Base-by-base conservation (phyloP, 2,113 vertebrate species). In the Hemiscyllium ocellatum region DNA sequence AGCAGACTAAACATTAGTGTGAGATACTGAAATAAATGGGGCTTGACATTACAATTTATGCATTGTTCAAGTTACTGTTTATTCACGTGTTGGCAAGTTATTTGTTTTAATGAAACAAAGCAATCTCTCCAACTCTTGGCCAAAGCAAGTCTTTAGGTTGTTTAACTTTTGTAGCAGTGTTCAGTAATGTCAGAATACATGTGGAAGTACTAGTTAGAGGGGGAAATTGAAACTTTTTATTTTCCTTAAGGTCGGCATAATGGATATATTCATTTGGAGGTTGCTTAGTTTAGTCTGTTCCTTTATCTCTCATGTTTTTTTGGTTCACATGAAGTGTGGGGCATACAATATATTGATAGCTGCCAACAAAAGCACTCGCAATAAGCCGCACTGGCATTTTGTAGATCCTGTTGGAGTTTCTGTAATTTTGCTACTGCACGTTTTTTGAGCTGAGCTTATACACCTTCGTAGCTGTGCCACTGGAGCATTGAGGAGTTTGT, bases 51-150 rank as follows among this genome's bases (percentile, higher is more conserved):
- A 61, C 86, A 89, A 89, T 89, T 89, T 56, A 89, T 61, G 24
- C 86, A 90, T 90, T 61, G 87, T 61, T 61, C 50, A 61, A 61
- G 87, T 61, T 33, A n/a, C 87, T 90, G 52, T 90, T 90, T 90
- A 61, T 90, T 90, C 52, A 90, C 56, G 24, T 90, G 87, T 29
- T 33, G 42, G 86, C 56, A 61, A 65, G 87, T 52, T 90, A 90
- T 90, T 52, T 90, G 50, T 19, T 90, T 90, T 61, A n/a, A 26
- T 29, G 52, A 90, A 90, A 65, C 29, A 33, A 52, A 90, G 87
- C 52, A 33, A 61, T 90, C 52, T 26, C 47, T 90, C 20, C 52
- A 33, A 90, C 3, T 61, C 87, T 52, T 52, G 87, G 61, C 56
- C 17, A 65, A 33, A 61, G 52, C 61, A 52, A n/a, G 24, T 65